These are phyloP conservation scores for Lottia gigantea DNA, from an alignment of 2,888 invertebrate genomes.

Conservation along the genomic window DNA sequence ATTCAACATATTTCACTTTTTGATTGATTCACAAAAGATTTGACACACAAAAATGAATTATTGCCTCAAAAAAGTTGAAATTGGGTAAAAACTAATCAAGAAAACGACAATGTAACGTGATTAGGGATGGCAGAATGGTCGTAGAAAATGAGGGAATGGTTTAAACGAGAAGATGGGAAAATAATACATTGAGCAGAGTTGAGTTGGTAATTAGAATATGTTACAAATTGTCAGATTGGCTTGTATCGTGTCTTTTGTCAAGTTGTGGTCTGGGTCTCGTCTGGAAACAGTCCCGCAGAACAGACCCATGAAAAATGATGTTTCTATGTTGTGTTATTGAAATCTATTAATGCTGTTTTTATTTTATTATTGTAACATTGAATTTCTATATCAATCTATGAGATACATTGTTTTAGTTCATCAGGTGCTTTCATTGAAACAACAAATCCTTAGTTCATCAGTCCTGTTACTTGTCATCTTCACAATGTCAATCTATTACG, in stretches of 20 bases:
- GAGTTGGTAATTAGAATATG: not conserved
- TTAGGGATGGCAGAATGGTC: not conserved
- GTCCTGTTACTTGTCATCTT: too few species aligned
- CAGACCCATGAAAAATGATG: too few species aligned
- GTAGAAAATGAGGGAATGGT: not conserved
- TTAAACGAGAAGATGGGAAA: not conserved
- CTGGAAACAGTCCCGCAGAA: too few species aligned
- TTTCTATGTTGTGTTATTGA: too few species aligned
- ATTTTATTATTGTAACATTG: too few species aligned
- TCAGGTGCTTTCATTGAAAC: too few species aligned
- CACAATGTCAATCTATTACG: too few species aligned
- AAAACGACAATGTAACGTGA: not conserved
- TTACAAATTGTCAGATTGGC: not conserved
- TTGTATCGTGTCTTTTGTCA: conserved; percentile 6
- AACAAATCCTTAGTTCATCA: too few species aligned
- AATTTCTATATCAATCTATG: too few species aligned
- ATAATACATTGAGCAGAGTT: not conserved
- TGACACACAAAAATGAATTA: conserved; percentile 4
- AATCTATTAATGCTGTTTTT: too few species aligned
- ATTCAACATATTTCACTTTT: not conserved
- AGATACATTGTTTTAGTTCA: too few species aligned
- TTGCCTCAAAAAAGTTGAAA: not conserved
- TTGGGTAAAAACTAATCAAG: conserved; percentile 1
- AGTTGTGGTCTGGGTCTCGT: too few species aligned
- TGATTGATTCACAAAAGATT: conserved; percentile 8